These are phyloP conservation scores for Diadophis punctatus DNA, from an alignment of 2,113 vertebrate species.

Conservation along the genomic window DNA sequence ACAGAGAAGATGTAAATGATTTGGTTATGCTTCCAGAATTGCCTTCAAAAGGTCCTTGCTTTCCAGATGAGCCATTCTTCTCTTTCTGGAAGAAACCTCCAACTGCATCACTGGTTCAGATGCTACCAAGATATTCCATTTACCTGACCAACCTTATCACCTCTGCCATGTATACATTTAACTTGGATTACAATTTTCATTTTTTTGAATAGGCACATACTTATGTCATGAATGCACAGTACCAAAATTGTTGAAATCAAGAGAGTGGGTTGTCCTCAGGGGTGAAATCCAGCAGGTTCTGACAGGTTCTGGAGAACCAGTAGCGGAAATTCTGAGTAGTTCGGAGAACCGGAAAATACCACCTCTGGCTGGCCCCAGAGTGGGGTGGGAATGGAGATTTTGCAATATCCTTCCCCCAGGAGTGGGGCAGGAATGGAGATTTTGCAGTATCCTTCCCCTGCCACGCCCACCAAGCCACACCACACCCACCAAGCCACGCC, in stretches of 20 bases:
- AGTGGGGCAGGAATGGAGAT: too few species aligned
- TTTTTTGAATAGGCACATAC: not conserved
- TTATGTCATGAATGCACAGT: not conserved
- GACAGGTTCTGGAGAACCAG: too few species aligned
- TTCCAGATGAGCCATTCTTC: not conserved
- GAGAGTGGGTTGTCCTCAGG: not conserved
- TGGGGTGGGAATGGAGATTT: too few species aligned
- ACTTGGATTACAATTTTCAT: not conserved
- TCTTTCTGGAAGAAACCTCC: conserved; percentile 30
- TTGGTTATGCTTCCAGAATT: conserved; percentile 32
- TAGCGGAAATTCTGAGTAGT: too few species aligned
- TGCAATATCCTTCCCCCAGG: too few species aligned
- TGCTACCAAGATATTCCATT: not conserved
- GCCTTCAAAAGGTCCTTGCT: conserved; percentile 2
- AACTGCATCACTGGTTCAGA: not conserved
- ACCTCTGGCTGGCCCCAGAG: too few species aligned
- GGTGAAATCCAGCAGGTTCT: too few species aligned
- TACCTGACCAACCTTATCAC: not conserved
- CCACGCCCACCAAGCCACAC: too few species aligned
- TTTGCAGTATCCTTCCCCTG: too few species aligned
- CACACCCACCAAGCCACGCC: too few species aligned
- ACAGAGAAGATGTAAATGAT: conserved; percentile 17
- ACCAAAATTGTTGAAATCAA: not conserved
- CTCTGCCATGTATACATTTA: not conserved
- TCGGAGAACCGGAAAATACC: too few species aligned